Evolutionary conservation across 1,140 invertebrate genomes (phyloP).

Genomic region (Marisa cornuarietis): DNA sequence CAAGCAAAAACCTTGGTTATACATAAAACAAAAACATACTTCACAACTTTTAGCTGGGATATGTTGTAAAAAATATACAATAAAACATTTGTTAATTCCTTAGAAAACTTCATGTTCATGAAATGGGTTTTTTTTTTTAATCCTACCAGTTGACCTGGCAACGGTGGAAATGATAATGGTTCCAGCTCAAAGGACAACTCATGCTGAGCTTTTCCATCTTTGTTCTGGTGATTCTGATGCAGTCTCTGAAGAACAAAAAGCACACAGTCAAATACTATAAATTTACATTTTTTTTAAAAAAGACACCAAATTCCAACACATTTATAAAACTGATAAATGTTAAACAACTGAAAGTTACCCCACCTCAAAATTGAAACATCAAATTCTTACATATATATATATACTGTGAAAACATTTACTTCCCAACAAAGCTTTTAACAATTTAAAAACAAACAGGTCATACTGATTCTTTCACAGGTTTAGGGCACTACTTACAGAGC

Average conservation of each 20-base stretch:
- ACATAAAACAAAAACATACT: too few relatives aligned
- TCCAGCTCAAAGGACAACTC: slow-evolving; percentile 79
- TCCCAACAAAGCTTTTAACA: slow-evolving; percentile 11
- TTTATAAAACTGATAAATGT: background rate
- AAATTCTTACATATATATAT: background rate
- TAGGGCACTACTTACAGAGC: background rate
- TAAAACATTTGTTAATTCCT: too few relatives aligned
- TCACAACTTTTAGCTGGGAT: too few relatives aligned
- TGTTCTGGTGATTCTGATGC: slow-evolving; percentile 37
- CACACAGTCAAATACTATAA: background rate
- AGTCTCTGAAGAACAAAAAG: slow-evolving; percentile 38
- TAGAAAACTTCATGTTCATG: too few relatives aligned
- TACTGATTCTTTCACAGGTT: too few relatives aligned
- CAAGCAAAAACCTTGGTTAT: too few relatives aligned
- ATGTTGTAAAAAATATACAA: too few relatives aligned
- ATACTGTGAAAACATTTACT: background rate
- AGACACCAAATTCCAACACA: too few relatives aligned
- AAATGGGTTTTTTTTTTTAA: background rate
- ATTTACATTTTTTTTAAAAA: too few relatives aligned
- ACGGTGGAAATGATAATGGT: slow-evolving; percentile 81
- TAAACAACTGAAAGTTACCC: background rate
- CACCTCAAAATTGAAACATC: background rate
- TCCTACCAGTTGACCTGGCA: slow-evolving; percentile 72
- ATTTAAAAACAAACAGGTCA: too few relatives aligned
- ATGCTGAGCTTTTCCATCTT: slow-evolving; percentile 29